These are phyloP conservation scores for Serilophus lunatus DNA, from an alignment of 2,113 vertebrate genomes.

Conservation along the genomic window DNA sequence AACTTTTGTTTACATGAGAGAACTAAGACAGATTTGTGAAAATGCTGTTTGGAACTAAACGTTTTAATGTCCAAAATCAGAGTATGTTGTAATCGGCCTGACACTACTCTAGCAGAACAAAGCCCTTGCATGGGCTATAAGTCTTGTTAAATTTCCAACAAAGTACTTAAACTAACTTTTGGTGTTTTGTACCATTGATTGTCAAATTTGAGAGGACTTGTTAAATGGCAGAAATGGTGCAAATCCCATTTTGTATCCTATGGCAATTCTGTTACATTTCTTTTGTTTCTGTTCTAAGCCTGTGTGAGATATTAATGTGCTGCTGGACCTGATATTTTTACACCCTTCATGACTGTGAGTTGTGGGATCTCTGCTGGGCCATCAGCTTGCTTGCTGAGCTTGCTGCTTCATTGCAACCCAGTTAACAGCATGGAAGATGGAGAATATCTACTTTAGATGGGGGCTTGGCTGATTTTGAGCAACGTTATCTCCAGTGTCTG, in stretches of 20 bases:
- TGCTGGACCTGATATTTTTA: neutral
- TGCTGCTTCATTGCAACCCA: neutral
- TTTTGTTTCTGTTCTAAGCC: neutral
- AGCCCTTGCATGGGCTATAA: neutral
- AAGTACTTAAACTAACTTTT: neutral
- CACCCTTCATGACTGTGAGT: neutral
- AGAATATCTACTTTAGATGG: neutral
- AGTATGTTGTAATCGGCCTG: neutral
- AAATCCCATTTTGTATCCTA: neutral
- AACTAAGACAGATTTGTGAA: neutral
- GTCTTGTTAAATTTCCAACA: neutral
- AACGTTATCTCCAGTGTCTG: neutral
- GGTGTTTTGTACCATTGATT: neutral
- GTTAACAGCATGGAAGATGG: neutral
- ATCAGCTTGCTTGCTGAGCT: neutral
- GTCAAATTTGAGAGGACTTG: neutral
- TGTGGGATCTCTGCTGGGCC: neutral
- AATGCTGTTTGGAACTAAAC: neutral
- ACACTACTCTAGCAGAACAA: neutral
- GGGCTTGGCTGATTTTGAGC: neutral
- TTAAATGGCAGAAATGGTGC: neutral
- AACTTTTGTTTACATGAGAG: neutral
- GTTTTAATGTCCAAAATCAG: neutral
- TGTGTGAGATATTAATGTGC: accelerated
- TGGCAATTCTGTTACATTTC: neutral